Evolutionary conservation across 92 coral and sea anemone genomes (phyloP).

Genomic region (Paragorgia papillata): DNA sequence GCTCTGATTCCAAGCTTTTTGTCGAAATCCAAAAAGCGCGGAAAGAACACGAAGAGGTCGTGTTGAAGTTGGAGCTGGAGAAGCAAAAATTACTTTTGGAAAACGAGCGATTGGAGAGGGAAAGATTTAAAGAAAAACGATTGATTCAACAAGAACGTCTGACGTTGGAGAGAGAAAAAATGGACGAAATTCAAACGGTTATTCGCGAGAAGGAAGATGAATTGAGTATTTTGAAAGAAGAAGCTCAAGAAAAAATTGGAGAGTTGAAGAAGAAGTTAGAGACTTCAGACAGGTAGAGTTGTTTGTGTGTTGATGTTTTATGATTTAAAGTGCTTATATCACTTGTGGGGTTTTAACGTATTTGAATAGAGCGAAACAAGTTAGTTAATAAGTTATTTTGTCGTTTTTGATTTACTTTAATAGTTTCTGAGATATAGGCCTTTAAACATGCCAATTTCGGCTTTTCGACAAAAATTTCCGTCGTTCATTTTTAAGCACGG

Average conservation of each 20-base stretch:
- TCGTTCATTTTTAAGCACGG: too few relatives aligned
- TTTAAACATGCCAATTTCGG: too few relatives aligned
- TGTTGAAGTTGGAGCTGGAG: constrained; percentile 76
- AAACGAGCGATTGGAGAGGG: constrained; percentile 77
- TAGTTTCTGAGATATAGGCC: too few relatives aligned
- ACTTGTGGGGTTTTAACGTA: too few relatives aligned
- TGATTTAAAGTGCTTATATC: too few relatives aligned
- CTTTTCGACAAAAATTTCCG: too few relatives aligned
- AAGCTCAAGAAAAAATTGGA: constrained; percentile 89
- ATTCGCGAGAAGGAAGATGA: constrained; percentile 86
- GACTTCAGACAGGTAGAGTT: constrained; percentile 81
- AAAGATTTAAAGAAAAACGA: constrained; percentile 78
- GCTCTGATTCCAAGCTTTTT: constrained; percentile 12
- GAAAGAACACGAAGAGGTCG: constrained; percentile 62
- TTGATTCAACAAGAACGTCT: constrained; percentile 77
- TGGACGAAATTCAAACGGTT: constrained; percentile 85
- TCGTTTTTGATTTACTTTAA: too few relatives aligned
- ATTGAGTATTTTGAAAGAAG: constrained; percentile 83
- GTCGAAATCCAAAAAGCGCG: constrained; percentile 33
- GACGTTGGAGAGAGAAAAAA: constrained; percentile 80
- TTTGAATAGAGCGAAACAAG: too few relatives aligned
- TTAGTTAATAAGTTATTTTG: too few relatives aligned
- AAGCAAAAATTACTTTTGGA: constrained; percentile 73
- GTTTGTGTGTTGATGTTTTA: not conserved
- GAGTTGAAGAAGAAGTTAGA: constrained; percentile 87